Base-by-base conservation (phyloP, 2,888 invertebrate species). In the Beris morrisii region DNA sequence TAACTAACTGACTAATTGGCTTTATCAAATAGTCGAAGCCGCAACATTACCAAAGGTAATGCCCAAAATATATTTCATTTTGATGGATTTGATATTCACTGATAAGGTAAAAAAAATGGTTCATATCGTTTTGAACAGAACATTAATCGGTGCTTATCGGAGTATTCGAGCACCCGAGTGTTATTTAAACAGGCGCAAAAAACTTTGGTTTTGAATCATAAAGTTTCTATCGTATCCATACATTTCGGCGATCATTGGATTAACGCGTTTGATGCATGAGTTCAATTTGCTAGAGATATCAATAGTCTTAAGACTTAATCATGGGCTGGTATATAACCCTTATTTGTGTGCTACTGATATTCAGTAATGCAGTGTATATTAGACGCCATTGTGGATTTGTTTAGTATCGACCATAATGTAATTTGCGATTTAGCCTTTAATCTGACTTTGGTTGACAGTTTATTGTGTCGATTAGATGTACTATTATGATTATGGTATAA, bases 201-300 rank as follows among this genome's bases (percentile, higher is more conserved):
- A 12, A 43, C 30, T 58, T 28, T 15, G 45, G 11, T 58, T 28
- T 15, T 15, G 11, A 61, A 31, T 38, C 44, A 46, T 52, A 50
- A 38, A 50, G 52, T 13, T 50, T 32, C 32, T 4, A 38, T 22
- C 13, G 11, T 28, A 15, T 30, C 15, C 32, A 28, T 6, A 43
- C 22, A 5, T 46, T 52, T 52, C 52, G 61, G 28, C 43, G 46
- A 61, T 61, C 38, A 50, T 43, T 32, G 50, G 61, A 61, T 61
- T 61, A 61, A 15, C 50, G 31, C 46, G 46, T 56, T 61, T 61
- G 61, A 61, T 61, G 43, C 12, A 61, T 61, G 61, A 43, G 52
- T 61, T 61, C 43, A 61, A 61, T 61, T 61, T 38, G 61, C n/a
- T 32, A 15, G n/a, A 61, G 50, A 61, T 61, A 61, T 46, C 6